A percentile compares a stretch with the other conserved stretches of the same genome.
These are phyloP conservation scores for Episyrphus balteatus DNA, from an alignment of 1,140 invertebrate genomes.

Conservation along the genomic window DNA sequence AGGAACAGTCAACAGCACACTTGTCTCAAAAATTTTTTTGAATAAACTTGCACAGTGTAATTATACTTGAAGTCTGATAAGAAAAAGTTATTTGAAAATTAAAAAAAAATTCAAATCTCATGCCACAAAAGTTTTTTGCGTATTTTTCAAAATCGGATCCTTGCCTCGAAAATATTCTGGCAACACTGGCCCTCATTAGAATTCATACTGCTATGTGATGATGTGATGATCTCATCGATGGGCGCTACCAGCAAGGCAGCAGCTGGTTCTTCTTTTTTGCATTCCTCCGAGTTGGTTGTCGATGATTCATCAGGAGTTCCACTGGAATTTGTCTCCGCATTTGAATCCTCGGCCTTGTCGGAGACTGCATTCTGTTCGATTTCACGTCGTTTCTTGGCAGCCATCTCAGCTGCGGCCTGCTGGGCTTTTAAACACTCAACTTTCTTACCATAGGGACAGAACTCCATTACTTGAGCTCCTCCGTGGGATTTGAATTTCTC, in stretches of 20 bases:
- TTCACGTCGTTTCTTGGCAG: conserved; percentile 28
- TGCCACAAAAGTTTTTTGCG: no score
- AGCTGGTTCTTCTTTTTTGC: conserved; percentile 17
- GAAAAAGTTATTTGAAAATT: no score
- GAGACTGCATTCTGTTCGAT: neutral
- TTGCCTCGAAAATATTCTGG: no score
- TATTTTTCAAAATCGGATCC: no score
- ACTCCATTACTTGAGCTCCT: conserved; percentile 89
- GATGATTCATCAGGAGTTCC: conserved; percentile 28
- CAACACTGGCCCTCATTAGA: no score
- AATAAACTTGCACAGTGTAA: no score
- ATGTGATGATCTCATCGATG: neutral
- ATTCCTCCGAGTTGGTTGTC: conserved; percentile 6
- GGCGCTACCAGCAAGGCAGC: no score
- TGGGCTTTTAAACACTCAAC: conserved; percentile 70
- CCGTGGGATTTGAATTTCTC: conserved; percentile 93
- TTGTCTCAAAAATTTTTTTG: no score
- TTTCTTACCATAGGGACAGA: conserved; percentile 89
- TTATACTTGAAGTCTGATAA: no score
- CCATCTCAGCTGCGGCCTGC: conserved; percentile 38
- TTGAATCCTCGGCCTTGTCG: conserved; percentile 1
- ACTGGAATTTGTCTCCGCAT: neutral
- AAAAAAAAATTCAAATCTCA: no score
- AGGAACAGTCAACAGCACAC: no score
- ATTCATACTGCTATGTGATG: no score